These are phyloP conservation scores for Petrosia ficiformis DNA, from an alignment of 37 sponge, comb jelly and placozoan species.

Conservation along the genomic window DNA sequence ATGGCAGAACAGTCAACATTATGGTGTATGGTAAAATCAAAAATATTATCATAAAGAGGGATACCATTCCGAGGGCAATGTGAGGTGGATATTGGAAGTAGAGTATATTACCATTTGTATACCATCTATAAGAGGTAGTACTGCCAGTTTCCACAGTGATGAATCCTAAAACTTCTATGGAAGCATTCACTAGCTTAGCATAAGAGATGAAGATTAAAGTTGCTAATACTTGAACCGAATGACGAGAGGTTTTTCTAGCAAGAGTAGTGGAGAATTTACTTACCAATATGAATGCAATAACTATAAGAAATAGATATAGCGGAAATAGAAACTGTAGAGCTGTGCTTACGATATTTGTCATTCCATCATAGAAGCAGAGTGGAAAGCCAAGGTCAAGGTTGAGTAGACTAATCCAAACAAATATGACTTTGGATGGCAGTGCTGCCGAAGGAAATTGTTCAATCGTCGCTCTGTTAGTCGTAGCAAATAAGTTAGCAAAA, in stretches of 20 bases:
- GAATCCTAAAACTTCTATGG: slow-evolving; percentile 27
- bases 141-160: neutral
- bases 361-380: slow-evolving; percentile 67
- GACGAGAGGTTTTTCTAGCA: neutral
- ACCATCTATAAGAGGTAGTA: slow-evolving; percentile 11
- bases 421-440: slow-evolving; percentile 14
- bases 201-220: slow-evolving; percentile 51
- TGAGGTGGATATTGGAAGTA: slow-evolving; percentile 1
- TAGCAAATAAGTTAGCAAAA: neutral
- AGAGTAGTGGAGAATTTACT: slow-evolving; percentile 12
- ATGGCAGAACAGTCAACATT: slow-evolving; percentile 6
- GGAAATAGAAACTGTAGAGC: slow-evolving; percentile 60
- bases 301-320: slow-evolving; percentile 41
- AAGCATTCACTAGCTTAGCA: slow-evolving; percentile 29
- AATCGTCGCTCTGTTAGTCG: neutral
- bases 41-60: neutral
- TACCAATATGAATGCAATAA: slow-evolving; percentile 14
- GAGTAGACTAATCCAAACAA: slow-evolving; percentile 29
- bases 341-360: slow-evolving; percentile 44
- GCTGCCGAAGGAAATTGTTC: neutral
- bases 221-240: slow-evolving; percentile 25
- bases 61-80: slow-evolving; percentile 9
- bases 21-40: slow-evolving; percentile 26
- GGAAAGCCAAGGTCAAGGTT: slow-evolving; percentile 60
- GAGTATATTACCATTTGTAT: slow-evolving; percentile 31